Evolutionary conservation across 2,113 vertebrate species (phyloP), one percentile per base, ranked within the genome.

Genomic region (Hemichromis elongatus): DNA sequence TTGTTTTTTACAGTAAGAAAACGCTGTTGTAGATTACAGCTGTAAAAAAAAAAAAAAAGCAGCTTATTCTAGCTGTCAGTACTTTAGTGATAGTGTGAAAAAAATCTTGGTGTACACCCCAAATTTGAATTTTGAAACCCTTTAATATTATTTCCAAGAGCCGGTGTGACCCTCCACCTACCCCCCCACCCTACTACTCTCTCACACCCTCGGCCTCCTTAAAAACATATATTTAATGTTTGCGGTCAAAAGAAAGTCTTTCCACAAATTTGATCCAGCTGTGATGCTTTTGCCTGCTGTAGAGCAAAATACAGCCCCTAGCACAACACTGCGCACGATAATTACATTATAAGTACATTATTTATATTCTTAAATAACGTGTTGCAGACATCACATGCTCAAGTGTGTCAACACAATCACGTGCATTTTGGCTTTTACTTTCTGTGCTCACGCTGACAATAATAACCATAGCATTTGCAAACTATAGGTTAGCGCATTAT

Each of bases 391-490:
- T 79, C 73, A 66, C 28, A 84, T 21, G 8, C 40, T 77, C 77
- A 88, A 57, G 73, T 18, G 21, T 85, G 59, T 82, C 82, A 84
- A 89, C 90, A 82, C 79, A 91, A 81, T 70, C 53, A 57, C 19
- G 73, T n/a, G 45, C 84, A 47, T 66, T 50, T 26, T 19, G 52
- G 12, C n/a, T 80, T 78, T 87, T 79, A 78, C 45, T 79, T 66
- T 68, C 77, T 56, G 13, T 78, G 24, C 6, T 77, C 80, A 47
- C 37, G 3, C 78, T 73, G 78, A 88, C 85, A 61, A 82, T 68
- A 89, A 85, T 54, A 80, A 80, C n/a, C 19, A 50, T 56, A 30
- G 82, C 33, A 82, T 92, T 89, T 88, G 86, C 83, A 90, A 91
- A 86, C 84, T 86, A 89, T 63, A 86, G 70, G 70, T 47, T 75